Conservation (phyloP, 1,140 invertebrate species). For the Cheumatopsyche charites region DNA sequence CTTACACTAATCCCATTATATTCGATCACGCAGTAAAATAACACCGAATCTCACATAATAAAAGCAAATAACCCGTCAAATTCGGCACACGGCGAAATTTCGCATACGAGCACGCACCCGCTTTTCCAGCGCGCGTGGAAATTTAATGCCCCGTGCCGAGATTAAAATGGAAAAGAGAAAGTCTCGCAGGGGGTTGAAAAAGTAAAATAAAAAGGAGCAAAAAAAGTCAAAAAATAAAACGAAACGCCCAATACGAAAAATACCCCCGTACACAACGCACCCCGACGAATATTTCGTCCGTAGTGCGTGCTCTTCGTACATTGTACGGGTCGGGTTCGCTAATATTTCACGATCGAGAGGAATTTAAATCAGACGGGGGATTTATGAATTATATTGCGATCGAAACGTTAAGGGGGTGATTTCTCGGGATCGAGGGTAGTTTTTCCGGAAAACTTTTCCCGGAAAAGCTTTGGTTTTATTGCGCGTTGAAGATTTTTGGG, state of each 20-base stretch:
- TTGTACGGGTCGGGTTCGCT: constrained; percentile 33
- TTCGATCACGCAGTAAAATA: not conserved
- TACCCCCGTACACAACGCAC: not conserved
- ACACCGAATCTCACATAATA: not conserved
- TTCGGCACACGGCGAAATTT: constrained; percentile 14
- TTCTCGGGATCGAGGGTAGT: not conserved
- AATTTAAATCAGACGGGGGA: constrained; percentile 39
- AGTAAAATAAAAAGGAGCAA: too few species aligned
- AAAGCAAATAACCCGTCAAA: constrained; percentile 17
- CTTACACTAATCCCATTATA: too few species aligned
- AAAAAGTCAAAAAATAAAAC: too few species aligned
- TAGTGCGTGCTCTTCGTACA: constrained; percentile 25
- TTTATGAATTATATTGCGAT: constrained; percentile 41
- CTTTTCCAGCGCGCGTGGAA: constrained; percentile 15
- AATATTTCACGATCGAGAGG: constrained; percentile 44
- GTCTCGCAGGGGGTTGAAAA: constrained; percentile 26
- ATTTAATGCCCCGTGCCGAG: constrained; percentile 40
- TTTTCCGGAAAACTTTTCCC: not conserved
- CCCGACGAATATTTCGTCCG: not conserved
- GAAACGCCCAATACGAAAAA: constrained; percentile 16
- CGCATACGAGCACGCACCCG: not conserved
- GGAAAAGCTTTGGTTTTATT: constrained; percentile 8
- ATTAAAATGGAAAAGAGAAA: constrained; percentile 46
- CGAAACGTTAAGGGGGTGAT: not conserved
- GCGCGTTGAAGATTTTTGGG: constrained; percentile 6